Evolutionary conservation across 1,140 invertebrate genomes (phyloP), one percentile per base, ranked within the genome.

Genomic region (Hycleus phaleratus): DNA sequence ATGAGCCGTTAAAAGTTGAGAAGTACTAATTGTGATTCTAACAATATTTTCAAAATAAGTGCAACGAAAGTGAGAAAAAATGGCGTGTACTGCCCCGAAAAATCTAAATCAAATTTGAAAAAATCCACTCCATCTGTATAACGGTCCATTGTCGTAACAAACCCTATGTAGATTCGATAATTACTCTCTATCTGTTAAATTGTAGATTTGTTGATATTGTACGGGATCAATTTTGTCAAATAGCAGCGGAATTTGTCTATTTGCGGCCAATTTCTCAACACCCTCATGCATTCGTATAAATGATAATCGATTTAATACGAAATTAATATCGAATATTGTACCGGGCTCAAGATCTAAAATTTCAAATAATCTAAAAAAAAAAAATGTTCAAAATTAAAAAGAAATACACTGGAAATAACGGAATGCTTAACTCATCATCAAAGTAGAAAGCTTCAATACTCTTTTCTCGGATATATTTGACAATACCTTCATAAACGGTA

Each of bases 261-360:
- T 61, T 2, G 6, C 8, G 0, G 59, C 56, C 18, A 64, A 53
- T 26, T 59, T 46, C 47, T 68, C 58, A 1, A 70, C 53, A 6
- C 55, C 66, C 8, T 44, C 38, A 44, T 70, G 68, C 63, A 65
- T 67, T 40, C 68, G 56, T 54, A 68, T 65, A n/a, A 59, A 68
- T 7, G 56, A 32, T 51, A 70, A 55, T 9, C 68, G 49, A 38
- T 59, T 51, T 43, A 67, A 52, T 25, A 64, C 43, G 40, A 70
- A 70, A 12, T 56, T 10, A 4, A 70, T 65, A 38, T 70, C 68
- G 2, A 68, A 49, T 54, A 64, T 58, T 10, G 55, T 54, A 9
- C 53, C 10, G 4, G 65, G 63, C 39, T 57, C 7, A 7, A 43
- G n/a, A 7, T 7, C 9, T 2, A 68, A 49, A 8, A 10, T 6